Evolutionary conservation across 2,113 vertebrate species (phyloP).

Genomic region (Limanda limanda): DNA sequence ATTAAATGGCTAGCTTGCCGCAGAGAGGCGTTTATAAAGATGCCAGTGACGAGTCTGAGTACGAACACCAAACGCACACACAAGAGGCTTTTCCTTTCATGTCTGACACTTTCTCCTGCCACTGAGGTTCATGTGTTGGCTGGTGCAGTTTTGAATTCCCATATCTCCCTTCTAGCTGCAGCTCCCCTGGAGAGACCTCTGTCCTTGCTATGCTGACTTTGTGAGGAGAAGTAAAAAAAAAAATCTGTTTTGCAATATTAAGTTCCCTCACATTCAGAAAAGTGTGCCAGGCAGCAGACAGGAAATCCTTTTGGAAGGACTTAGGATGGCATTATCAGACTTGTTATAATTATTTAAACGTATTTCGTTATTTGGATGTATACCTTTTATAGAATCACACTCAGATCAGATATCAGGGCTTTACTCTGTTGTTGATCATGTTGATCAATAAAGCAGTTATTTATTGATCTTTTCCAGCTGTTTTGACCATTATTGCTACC

Average conservation of each 20-base stretch:
- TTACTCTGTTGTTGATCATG: slow-evolving; percentile 5
- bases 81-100: slow-evolving; percentile 68
- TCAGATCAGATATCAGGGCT: neutral
- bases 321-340: slow-evolving; percentile 24
- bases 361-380: neutral
- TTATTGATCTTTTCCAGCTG: neutral
- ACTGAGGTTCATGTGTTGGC: slow-evolving; percentile 70
- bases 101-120: slow-evolving; percentile 68
- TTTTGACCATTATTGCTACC: neutral
- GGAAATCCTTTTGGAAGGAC: slow-evolving; percentile 30
- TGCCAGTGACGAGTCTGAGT: slow-evolving; percentile 60
- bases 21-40: slow-evolving; percentile 70
- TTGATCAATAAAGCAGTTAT: neutral
- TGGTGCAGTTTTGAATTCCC: slow-evolving; percentile 62
- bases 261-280: slow-evolving; percentile 38
- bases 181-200: slow-evolving; percentile 41
- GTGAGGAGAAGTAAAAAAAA: slow-evolving; percentile 32
- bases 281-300: slow-evolving; percentile 21
- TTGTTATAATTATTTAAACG: slow-evolving; percentile 6
- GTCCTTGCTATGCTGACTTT: slow-evolving; percentile 22
- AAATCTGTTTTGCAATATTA: slow-evolving; percentile 44
- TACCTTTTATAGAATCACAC: neutral
- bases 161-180: slow-evolving; percentile 55
- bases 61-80: slow-evolving; percentile 37
- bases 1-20: slow-evolving; percentile 74